Evolutionary conservation across 1,140 invertebrate species (phyloP).

Genomic region (Cardiocondyla obscurior): DNA sequence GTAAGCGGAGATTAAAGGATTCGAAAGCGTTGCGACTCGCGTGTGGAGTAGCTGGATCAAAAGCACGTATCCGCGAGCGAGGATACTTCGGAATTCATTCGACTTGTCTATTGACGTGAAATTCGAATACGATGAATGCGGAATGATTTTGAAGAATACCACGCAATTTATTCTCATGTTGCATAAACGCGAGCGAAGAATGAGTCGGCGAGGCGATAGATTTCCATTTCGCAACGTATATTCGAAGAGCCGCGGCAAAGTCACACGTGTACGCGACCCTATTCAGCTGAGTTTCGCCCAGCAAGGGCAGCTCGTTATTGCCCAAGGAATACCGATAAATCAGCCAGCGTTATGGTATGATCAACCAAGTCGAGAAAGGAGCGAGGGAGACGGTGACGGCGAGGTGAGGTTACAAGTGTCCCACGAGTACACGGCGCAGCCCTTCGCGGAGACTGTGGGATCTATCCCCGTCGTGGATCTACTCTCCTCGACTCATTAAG

Average conservation of each 20-base stretch:
- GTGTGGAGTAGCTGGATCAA: neutral
- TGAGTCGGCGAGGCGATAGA: neutral
- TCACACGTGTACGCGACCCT: slow-evolving; percentile 35
- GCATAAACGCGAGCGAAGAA: neutral
- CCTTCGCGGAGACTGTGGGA: slow-evolving; percentile 43
- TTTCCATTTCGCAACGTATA: slow-evolving; percentile 21
- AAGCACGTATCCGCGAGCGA: neutral
- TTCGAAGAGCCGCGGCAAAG: slow-evolving; percentile 54
- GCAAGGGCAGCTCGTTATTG: slow-evolving; percentile 49
- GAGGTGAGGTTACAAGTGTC: slow-evolving; percentile 68
- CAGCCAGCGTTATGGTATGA: slow-evolving; percentile 75
- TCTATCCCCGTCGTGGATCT: slow-evolving; percentile 59
- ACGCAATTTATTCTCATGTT: neutral
- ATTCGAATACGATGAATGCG: neutral
- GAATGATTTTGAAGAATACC: neutral
- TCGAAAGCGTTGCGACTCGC: neutral
- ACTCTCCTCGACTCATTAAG: slow-evolving; percentile 80
- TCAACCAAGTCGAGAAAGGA: slow-evolving; percentile 26
- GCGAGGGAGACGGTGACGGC: slow-evolving; percentile 54
- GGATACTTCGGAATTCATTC: neutral
- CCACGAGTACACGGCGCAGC: slow-evolving; percentile 67
- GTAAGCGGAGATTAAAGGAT: neutral
- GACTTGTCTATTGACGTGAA: neutral
- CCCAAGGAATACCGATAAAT: slow-evolving; percentile 82
- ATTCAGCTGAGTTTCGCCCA: neutral